Evolutionary conservation across 2,113 vertebrate genomes (phyloP).

Genomic region (Paradisaea rubra): DNA sequence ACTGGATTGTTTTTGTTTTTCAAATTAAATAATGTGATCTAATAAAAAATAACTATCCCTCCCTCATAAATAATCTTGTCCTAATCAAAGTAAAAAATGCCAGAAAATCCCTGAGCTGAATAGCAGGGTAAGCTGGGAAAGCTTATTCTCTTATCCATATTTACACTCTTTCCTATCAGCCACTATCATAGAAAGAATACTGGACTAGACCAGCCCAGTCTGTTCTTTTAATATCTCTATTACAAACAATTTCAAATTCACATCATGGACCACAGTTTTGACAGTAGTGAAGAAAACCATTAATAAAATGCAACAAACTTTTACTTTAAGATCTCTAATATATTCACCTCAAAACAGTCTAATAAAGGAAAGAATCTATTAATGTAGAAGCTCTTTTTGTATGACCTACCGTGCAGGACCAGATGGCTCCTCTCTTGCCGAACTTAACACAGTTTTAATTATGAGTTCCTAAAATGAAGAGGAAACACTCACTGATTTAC

Average conservation of each 20-base stretch:
- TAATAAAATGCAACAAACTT: background rate
- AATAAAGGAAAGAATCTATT: background rate
- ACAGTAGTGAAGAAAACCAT: background rate
- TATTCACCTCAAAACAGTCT: background rate
- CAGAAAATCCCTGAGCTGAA: background rate
- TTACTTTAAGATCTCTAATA: background rate
- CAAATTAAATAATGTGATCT: background rate
- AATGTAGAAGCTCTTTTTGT: background rate
- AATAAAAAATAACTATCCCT: background rate
- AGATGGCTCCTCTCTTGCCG: slow-evolving; percentile 93
- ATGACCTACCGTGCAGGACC: slow-evolving; percentile 88
- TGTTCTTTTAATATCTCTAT: background rate
- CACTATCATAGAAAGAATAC: background rate
- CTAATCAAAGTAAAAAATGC: background rate
- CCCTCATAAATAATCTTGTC: background rate
- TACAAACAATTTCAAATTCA: background rate
- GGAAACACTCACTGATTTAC: background rate
- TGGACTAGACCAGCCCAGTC: background rate
- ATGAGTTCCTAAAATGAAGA: slow-evolving; percentile 86
- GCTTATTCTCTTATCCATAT: background rate
- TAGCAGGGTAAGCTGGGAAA: background rate
- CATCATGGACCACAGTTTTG: background rate
- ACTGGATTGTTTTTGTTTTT: background rate
- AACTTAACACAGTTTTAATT: slow-evolving; percentile 92
- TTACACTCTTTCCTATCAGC: background rate